Conservation (phyloP, 2,888 invertebrate species). For the Schrankia costaestrigalis region DNA sequence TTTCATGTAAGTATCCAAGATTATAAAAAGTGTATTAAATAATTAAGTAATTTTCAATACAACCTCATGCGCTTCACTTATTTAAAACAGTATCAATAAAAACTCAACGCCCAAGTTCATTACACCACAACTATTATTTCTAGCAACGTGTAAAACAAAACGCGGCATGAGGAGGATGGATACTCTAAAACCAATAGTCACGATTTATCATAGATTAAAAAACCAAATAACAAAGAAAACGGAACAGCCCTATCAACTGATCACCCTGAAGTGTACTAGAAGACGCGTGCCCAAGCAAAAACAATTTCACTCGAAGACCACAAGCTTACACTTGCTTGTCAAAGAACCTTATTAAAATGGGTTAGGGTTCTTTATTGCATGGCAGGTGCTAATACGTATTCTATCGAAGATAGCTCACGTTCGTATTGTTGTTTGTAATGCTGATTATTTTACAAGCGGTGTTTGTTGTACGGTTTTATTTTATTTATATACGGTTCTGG, state of each 20-base stretch:
- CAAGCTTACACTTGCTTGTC: conserved; percentile 27
- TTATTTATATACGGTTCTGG: conserved; percentile 27
- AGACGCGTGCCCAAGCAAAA: conserved; percentile 64
- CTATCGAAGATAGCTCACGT: conserved; percentile 53
- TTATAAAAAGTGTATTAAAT: too few species aligned
- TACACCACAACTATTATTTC: conserved; percentile 2
- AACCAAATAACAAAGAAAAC: conserved; percentile 16
- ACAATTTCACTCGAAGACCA: conserved; percentile 57
- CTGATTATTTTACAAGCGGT: conserved; percentile 56
- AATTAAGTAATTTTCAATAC: too few species aligned
- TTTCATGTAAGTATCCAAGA: too few species aligned
- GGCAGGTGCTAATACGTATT: conserved; percentile 8
- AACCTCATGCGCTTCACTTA: too few species aligned
- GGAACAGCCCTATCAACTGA: conserved; percentile 45
- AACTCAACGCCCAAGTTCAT: too few species aligned
- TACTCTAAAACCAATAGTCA: conserved; percentile 14
- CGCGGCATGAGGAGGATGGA: conserved; percentile 8
- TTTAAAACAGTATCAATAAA: too few species aligned
- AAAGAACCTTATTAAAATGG: conserved; percentile 13
- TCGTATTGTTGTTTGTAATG: conserved; percentile 61
- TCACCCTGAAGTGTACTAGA: conserved; percentile 47
- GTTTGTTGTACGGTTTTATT: conserved; percentile 36
- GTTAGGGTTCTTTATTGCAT: conserved; percentile 23
- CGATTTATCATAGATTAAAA: conserved; percentile 14
- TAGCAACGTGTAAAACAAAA: conserved; percentile 7